Base-by-base conservation (phyloP, 2,113 vertebrate species). In the Clarias batrachus region DNA sequence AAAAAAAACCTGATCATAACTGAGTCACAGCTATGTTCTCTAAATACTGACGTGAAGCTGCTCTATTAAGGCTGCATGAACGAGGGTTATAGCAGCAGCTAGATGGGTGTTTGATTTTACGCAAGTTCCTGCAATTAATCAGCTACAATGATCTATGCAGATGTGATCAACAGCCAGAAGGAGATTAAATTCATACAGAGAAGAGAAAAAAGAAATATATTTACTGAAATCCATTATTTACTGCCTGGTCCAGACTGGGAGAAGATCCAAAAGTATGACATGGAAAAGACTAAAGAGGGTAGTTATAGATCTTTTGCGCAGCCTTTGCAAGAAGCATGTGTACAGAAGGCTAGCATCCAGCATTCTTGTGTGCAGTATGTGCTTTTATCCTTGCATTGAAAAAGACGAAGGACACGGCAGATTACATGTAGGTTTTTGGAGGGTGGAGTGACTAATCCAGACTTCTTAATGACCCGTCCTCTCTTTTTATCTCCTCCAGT, bases 401-500 rank as follows among this genome's bases (percentile, higher is more conserved):
- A 87, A 87, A 90, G 71, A 89, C 79, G 57, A 84, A 60, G n/a
- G 78, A 76, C 68, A 85, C 70, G 79, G 16, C 25, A 63, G 62
- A 86, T 80, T 78, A 88, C 78, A 66, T 60, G 78, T 82, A 87
- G 81, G 27, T 83, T 76, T 76, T 80, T 16, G 56, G 56, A 76
- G 71, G 76, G 87, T 81, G 76, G 68, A 84, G 81, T 83, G 82
- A 88, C 91, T 88, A 90, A 92, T 91, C 87, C 84, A 92, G 93
- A 90, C 48, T 85, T 85, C 84, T 81, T 93, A 93, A 94, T 92
- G 90, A 94, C 91, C 92, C 91, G 91, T 92, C 93, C 37, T 25
- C 87, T 77, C 92, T 92, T 94, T 90, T 95, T 95, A 87, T 95
- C 93, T 95, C 92, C 87, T 86, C 89, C 91, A 99, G 98, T 94